phyloP scores from a whole-genome alignment of 2,113 vertebrate species.

The Heterochromis multidens region DNA sequence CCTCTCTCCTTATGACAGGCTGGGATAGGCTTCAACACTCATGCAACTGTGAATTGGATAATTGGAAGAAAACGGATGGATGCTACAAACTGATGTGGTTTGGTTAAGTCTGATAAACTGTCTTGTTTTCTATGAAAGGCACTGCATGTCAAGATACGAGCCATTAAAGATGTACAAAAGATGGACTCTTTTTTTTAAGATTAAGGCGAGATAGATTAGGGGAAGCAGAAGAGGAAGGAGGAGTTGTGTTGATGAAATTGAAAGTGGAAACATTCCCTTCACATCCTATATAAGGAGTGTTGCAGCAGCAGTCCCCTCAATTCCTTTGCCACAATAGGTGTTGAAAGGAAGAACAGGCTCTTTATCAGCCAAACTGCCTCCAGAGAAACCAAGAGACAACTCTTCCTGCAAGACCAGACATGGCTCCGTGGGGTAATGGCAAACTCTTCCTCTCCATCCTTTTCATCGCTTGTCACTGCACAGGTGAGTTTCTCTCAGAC shows the following conservation, averaged over 20 bases:
- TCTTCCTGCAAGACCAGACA: background rate
- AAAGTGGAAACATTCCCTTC: background rate
- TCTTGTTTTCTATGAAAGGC: background rate
- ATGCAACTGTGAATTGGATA: accelerated
- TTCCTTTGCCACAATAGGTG: background rate
- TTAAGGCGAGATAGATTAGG: background rate
- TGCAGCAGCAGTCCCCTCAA: background rate
- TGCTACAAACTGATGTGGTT: background rate
- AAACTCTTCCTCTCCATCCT: conserved; percentile 39
- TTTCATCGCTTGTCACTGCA: conserved; percentile 28
- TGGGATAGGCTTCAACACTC: no score
- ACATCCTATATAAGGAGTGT: background rate
- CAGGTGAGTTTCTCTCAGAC: conserved; percentile 20
- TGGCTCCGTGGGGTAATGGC: conserved; percentile 2
- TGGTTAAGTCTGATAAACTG: background rate
- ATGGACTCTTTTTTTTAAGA: background rate
- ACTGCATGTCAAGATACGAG: background rate
- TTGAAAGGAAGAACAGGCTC: background rate
- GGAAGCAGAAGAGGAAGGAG: background rate
- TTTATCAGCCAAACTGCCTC: background rate
- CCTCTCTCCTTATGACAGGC: no score
- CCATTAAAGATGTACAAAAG: background rate
- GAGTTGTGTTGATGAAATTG: background rate
- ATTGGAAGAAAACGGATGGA: background rate
- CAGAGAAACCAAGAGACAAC: background rate